Base-by-base conservation (phyloP, 2,888 invertebrate species). In the Perdita meconis region DNA sequence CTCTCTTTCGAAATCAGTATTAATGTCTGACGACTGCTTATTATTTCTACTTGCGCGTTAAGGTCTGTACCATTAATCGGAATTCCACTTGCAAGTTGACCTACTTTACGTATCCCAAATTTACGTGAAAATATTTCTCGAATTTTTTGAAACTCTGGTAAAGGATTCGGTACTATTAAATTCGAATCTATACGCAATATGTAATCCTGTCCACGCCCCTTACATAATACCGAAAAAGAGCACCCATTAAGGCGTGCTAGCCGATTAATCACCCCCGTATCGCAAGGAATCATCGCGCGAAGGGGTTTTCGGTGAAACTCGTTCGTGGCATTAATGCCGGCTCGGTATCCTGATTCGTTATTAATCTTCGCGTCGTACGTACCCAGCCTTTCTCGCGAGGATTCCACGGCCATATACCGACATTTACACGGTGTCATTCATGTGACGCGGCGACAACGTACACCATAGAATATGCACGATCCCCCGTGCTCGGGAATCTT, bases 351-450 rank as follows among this genome's bases (percentile, higher is more conserved):
- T 44, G 60, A 73, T 80, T 64, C 63, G 71, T 75, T 85, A 85
- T 85, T 83, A 84, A 85, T 84, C 76, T 64, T 75, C 61, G 51
- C 57, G 63, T 75, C 71, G 78, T 76, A 67, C 55, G 72, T 60
- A 72, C 22, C 69, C 78, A 85, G 77, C 85, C 85, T 85, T 85
- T 86, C 85, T 75, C 80, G 76, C 61, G 47, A 38, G 75, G 47
- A 65, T 64, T 78, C 84, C 86, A 84, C 84, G 80, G 80, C 59
- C 82, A 74, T 78, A 65, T 71, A 81, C 24, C 86, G 85, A 82
- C 86, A 86, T 86, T 85, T 85, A 74, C 82, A 61, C 63, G 72
- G 78, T 84, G 74, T 85, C 86, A 82, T 86, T 82, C 79, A 72
- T 78, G 67, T 71, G 75, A 68, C 76, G 74, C 70, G 64, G 44